Conservation (phyloP, 2,113 vertebrate genomes). For the Periophthalmodon schlosseri region DNA sequence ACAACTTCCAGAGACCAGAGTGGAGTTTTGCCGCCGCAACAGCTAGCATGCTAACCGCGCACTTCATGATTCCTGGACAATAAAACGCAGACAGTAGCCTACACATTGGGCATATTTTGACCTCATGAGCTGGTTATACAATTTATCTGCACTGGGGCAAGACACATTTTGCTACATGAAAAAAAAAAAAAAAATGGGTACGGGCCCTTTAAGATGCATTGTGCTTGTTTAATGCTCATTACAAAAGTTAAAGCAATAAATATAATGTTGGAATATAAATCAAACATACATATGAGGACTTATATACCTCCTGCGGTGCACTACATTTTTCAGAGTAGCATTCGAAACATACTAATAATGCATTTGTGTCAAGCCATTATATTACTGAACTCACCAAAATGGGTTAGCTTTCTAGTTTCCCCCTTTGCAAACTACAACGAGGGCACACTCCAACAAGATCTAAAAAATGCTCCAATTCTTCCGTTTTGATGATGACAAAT, state of each 20-base stretch:
- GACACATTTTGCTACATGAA: too few relatives aligned
- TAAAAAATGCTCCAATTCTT: constrained; percentile 12
- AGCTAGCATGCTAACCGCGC: too few relatives aligned
- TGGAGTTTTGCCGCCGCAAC: too few relatives aligned
- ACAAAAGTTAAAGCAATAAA: constrained; percentile 1
- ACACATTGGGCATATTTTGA: too few relatives aligned
- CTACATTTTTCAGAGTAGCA: background rate
- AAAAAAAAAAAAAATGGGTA: too few relatives aligned
- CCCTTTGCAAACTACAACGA: background rate
- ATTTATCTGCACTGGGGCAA: too few relatives aligned
- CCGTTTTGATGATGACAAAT: constrained; percentile 13
- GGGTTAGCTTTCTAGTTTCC: constrained; percentile 2
- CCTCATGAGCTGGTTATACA: too few relatives aligned
- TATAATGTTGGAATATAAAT: background rate
- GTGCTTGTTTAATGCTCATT: background rate
- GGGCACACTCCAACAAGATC: constrained; percentile 8
- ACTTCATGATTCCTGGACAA: too few relatives aligned
- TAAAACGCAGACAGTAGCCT: too few relatives aligned
- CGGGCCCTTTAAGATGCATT: background rate
- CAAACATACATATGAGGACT: background rate
- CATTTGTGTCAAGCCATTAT: constrained; percentile 5
- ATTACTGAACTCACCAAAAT: constrained; percentile 9
- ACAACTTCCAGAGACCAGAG: too few relatives aligned
- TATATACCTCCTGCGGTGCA: background rate
- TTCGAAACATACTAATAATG: constrained; percentile 8